phyloP scores from a whole-genome alignment of 2,888 invertebrate species.

The Drosophila melanosoma region DNA sequence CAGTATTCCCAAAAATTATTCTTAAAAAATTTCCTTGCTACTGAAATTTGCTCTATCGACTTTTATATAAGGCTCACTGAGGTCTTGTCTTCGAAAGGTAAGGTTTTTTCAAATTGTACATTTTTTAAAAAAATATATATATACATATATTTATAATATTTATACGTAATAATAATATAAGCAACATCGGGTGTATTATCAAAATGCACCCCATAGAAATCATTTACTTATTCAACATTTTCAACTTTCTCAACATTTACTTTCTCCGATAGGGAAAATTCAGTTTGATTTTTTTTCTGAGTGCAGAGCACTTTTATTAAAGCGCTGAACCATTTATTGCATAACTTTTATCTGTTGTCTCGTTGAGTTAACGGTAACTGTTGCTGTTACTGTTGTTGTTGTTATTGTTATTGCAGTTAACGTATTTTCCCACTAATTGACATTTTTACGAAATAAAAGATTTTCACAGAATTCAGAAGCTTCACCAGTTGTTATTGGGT shows the following conservation, averaged over 20 bases:
- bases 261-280: background rate
- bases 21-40: background rate
- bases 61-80: too few relatives aligned
- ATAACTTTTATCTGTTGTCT: conserved; percentile 16
- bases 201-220: too few relatives aligned
- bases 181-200: too few relatives aligned
- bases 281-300: background rate
- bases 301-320: conserved; percentile 1
- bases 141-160: too few relatives aligned
- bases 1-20: background rate
- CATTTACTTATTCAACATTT: too few relatives aligned
- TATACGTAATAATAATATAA: too few relatives aligned
- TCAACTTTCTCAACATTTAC: too few relatives aligned
- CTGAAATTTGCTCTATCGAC: background rate
- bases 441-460: background rate
- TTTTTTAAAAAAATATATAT: too few relatives aligned
- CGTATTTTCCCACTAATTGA: conserved; percentile 10
- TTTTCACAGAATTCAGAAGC: conserved; percentile 3
- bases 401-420: background rate
- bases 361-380: conserved; percentile 24
- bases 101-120: background rate
- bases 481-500: background rate
- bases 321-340: conserved; percentile 7
- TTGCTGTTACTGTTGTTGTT: background rate
- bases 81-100: too few relatives aligned